Evolutionary conservation across 1,140 invertebrate genomes (phyloP), one percentile per base, ranked within the genome.

Genomic region (Asobara japonica): DNA sequence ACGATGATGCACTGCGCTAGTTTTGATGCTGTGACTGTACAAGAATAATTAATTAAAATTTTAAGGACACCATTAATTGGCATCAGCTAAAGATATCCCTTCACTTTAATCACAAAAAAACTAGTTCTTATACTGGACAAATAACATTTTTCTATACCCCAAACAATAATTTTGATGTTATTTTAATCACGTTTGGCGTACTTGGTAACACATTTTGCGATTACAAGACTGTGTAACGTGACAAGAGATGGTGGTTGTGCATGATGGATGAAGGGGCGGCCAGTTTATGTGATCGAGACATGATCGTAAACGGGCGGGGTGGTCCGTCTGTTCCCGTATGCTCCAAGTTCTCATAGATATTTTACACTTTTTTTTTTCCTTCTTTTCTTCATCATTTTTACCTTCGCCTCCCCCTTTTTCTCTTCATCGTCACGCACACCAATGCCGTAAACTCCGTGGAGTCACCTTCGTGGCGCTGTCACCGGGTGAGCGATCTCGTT

Each of bases 191-290:
- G 51, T 25, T 56, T 56, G 51, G 51, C 51, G 51, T 56, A 56
- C 51, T 56, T 27, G 51, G 51, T 56, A 56, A 56, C 25, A 62
- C 41, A 31, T 36, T 72, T 66, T 51, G 22, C 41, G 62, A 66
- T 60, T 72, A 72, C 31, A 75, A 65, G 75, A 70, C 72, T 74
- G 75, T 78, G 74, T 74, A 78, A 81, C 70, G 72, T 78, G 80
- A 81, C 78, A 82, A 76, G 76, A 72, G 69, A 79, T 74, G 77
- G 79, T 77, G 79, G 80, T 60, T 65, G 79, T 80, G 79, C 75
- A 85, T 87, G 86, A 88, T 88, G 83, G 86, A 88, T 88, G 84
- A 88, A 83, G 77, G 81, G 82, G 85, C 84, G 86, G 84, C 83
- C 82, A 86, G 82, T 88, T 88, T 86, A 86, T 79, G 83, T 85